Evolutionary conservation across 2,113 vertebrate species (phyloP).

Genomic region (Ochotona curzoniae): DNA sequence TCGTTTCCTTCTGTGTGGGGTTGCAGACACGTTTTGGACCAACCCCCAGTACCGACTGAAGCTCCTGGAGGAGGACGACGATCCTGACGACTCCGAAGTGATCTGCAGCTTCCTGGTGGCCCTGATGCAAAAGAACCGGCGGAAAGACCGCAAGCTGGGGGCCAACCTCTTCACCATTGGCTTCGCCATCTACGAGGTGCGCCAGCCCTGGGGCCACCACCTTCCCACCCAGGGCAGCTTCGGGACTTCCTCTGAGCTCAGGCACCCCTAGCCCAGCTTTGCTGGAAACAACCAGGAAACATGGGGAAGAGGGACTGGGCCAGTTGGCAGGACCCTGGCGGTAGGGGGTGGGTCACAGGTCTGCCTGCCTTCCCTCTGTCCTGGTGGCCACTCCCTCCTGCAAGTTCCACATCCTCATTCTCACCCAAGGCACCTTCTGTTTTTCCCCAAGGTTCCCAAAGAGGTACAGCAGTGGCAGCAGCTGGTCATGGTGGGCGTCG

Average conservation of each 20-base stretch:
- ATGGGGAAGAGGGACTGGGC: background rate
- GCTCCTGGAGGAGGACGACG: conserved; percentile 96
- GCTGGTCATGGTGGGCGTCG: background rate
- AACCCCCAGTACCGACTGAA: conserved; percentile 98
- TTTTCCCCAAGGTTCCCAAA: conserved; percentile 78
- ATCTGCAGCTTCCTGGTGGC: conserved; percentile 96
- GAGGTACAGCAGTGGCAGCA: conserved; percentile 70
- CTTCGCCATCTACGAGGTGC: conserved; percentile 99
- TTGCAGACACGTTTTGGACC: conserved; percentile 98
- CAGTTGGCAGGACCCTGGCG: background rate
- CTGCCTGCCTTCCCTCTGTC: fast-evolving
- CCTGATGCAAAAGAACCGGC: conserved; percentile 98
- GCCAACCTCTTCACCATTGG: conserved; percentile 97
- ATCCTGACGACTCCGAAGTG: conserved; percentile 94
- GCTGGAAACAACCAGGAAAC: background rate
- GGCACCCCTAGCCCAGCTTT: background rate
- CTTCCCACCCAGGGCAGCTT: background rate
- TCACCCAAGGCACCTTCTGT: conserved; percentile 35
- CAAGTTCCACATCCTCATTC: background rate
- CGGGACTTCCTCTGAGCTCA: background rate
- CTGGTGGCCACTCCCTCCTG: background rate
- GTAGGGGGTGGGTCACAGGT: background rate
- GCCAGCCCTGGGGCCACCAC: background rate
- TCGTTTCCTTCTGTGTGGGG: conserved; percentile 38
- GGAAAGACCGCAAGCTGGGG: conserved; percentile 95